These are phyloP conservation scores for Clarias macrocephalus DNA, from an alignment of 2,113 vertebrate species.

Conservation along the genomic window DNA sequence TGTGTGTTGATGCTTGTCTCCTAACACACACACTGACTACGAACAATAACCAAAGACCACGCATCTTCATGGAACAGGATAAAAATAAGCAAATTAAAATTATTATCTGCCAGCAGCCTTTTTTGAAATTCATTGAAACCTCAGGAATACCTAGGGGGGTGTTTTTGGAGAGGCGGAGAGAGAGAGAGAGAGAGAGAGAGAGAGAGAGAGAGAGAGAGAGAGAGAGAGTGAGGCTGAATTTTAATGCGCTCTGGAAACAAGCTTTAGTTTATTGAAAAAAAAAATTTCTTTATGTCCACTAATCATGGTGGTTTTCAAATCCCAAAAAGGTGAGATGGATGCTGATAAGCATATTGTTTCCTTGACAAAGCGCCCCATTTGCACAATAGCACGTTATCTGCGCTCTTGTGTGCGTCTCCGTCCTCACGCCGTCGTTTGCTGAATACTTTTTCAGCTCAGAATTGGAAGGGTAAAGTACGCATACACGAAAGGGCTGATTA, in stretches of 20 bases:
- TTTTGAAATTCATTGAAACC: slow-evolving; percentile 28
- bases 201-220: not conserved
- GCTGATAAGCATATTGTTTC: slow-evolving; percentile 42
- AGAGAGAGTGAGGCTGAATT: slow-evolving; percentile 17
- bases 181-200: too few species aligned
- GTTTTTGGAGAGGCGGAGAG: not conserved
- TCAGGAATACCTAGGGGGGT: not conserved
- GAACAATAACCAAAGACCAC: slow-evolving; percentile 36
- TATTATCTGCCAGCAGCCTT: slow-evolving; percentile 31
- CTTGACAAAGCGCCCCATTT: slow-evolving; percentile 21
- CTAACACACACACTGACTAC: not conserved
- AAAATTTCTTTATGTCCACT: not conserved
- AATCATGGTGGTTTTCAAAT: slow-evolving; percentile 31
- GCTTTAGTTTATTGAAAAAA: not conserved
- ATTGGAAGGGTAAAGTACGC: not conserved
- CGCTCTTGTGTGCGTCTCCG: slow-evolving; percentile 16
- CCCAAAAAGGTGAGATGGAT: slow-evolving; percentile 24
- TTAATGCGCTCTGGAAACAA: slow-evolving; percentile 5
- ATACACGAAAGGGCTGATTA: slow-evolving; percentile 36
- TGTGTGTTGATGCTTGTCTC: not conserved
- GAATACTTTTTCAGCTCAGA: slow-evolving; percentile 23
- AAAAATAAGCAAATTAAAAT: slow-evolving; percentile 46
- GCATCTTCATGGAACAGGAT: slow-evolving; percentile 18
- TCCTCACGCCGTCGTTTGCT: slow-evolving; percentile 19
- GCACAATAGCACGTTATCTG: slow-evolving; percentile 34